These are phyloP conservation scores for Andrena bucephala DNA, from an alignment of 2,888 invertebrate genomes.

Conservation along the genomic window DNA sequence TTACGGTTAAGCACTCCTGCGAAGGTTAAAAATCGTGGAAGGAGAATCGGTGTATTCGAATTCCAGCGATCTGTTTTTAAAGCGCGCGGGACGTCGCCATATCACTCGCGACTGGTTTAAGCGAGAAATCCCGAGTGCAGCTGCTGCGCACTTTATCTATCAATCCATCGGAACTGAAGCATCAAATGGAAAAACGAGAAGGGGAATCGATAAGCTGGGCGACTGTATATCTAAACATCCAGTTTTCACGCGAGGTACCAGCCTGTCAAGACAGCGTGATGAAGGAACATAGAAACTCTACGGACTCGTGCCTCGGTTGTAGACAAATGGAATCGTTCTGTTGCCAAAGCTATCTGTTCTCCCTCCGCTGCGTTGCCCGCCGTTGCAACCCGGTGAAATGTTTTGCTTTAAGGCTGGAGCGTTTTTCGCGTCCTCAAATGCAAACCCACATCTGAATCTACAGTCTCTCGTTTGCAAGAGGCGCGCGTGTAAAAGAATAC, in stretches of 20 bases:
- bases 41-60: neutral
- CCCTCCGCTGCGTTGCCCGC: neutral
- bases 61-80: neutral
- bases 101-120: neutral
- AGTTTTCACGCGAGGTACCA: conserved; percentile 35
- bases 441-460: neutral
- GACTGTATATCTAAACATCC: conserved; percentile 35
- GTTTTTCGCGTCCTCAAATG: neutral
- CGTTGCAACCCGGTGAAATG: conserved; percentile 12
- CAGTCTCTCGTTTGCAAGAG: neutral
- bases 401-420: conserved; percentile 29
- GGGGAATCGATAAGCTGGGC: conserved; percentile 36
- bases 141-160: conserved; percentile 35
- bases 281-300: conserved; percentile 31
- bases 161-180: conserved; percentile 30
- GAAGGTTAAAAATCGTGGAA: neutral
- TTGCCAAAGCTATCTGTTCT: conserved; percentile 30
- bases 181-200: conserved; percentile 20
- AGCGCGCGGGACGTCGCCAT: neutral
- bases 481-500: neutral
- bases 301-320: neutral
- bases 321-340: conserved; percentile 40
- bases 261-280: conserved; percentile 33
- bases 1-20: neutral
- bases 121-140: neutral